Conservation (phyloP, 2,888 invertebrate species). For the Melieria crassipennis region DNA sequence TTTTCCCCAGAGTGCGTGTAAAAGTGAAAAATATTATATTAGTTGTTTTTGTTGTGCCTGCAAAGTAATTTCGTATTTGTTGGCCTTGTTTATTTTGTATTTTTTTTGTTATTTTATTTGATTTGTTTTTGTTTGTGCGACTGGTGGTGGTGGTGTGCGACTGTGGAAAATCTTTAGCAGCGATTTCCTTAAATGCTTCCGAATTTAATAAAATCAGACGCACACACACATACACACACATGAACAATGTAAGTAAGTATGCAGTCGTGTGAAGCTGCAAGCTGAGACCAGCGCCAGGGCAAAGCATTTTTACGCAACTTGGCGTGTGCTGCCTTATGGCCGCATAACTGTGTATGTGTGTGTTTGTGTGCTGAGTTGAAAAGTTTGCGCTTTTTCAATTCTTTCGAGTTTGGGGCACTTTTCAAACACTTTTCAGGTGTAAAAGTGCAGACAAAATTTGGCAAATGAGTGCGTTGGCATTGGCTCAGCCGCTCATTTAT, state of each 20-base stretch:
- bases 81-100: background rate
- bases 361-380: background rate
- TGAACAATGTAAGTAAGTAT: background rate
- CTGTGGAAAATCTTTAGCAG: constrained; percentile 40
- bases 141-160: background rate
- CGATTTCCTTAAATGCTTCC: constrained; percentile 59
- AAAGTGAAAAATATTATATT: background rate
- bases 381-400: background rate
- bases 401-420: background rate
- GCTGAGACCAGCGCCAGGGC: no score
- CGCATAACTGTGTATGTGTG: background rate
- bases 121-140: background rate
- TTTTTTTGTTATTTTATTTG: constrained; percentile 1
- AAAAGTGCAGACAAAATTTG: background rate
- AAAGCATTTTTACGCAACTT: background rate
- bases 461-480: background rate
- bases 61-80: background rate
- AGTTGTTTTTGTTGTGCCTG: background rate
- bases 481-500: no score
- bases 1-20: constrained; percentile 7
- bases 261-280: background rate
- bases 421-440: background rate
- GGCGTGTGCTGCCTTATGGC: background rate
- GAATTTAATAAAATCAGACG: constrained; percentile 50
- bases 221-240: background rate